Percentiles rank a stretch among this genome's conserved stretches.
Evolutionary conservation across 2,888 invertebrate genomes (phyloP).

Genomic region (Mythimna ferrago): DNA sequence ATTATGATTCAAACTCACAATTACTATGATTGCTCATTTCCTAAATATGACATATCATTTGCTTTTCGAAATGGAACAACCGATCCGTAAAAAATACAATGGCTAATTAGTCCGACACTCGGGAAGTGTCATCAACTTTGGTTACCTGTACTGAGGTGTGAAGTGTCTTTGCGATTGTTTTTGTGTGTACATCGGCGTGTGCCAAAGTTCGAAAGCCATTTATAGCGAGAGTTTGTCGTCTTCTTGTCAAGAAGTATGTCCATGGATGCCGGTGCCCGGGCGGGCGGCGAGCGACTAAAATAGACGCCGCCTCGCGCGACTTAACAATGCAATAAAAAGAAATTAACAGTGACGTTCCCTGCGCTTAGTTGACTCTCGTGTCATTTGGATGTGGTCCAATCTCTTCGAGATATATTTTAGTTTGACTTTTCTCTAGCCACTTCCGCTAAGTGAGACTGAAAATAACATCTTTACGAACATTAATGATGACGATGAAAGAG

Average conservation of each 20-base stretch:
- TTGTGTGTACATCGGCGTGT: constrained; percentile 68
- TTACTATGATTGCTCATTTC: constrained; percentile 80
- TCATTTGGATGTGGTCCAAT: constrained; percentile 89
- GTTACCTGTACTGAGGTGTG: constrained; percentile 61
- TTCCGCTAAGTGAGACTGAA: constrained; percentile 87
- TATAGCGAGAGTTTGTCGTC: constrained; percentile 88
- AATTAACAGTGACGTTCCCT: constrained; percentile 88
- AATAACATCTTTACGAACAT: constrained; percentile 79
- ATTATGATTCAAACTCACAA: constrained; percentile 72
- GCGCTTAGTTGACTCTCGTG: constrained; percentile 89
- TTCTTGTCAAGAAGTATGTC: constrained; percentile 86
- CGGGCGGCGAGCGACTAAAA: constrained; percentile 87
- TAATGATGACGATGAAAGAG: constrained; percentile 79
- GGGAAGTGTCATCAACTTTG: constrained; percentile 56
- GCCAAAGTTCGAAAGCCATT: constrained; percentile 86
- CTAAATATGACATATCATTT: constrained; percentile 73
- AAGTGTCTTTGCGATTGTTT: constrained; percentile 64
- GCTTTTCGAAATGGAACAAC: constrained; percentile 54
- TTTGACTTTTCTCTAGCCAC: constrained; percentile 81
- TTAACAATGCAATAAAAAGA: constrained; percentile 91
- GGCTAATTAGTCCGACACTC: constrained; percentile 22
- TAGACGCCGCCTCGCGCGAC: constrained; percentile 86
- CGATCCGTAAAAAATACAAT: constrained; percentile 14
- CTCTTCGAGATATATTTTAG: constrained; percentile 83
- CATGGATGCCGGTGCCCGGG: constrained; percentile 86